A percentile compares a stretch with the other conserved stretches of the same genome.
These are phyloP conservation scores for Gallinago nigripennis DNA, from an alignment of 2,797 vertebrate genomes.

Conservation along the genomic window DNA sequence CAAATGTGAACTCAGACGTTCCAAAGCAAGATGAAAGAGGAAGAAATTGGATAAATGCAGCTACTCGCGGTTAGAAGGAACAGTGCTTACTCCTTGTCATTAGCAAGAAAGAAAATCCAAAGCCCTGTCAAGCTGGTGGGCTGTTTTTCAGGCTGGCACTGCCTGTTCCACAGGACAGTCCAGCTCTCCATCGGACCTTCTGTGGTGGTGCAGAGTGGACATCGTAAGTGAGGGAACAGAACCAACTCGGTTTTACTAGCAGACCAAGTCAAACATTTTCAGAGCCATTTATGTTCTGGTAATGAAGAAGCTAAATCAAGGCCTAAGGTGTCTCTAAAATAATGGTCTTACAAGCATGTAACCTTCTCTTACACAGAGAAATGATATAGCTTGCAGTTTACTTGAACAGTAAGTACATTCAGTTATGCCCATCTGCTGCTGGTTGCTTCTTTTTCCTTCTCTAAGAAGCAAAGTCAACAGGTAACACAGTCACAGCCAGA, in stretches of 20 bases:
- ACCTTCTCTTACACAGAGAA: not conserved
- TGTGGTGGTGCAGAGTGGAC: not conserved
- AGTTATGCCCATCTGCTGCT: not conserved
- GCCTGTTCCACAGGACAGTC: not conserved
- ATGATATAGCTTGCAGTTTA: not conserved
- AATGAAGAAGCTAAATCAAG: not conserved
- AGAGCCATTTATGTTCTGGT: not conserved
- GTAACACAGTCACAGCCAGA: not conserved
- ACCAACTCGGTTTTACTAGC: not conserved
- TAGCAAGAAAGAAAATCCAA: not conserved
- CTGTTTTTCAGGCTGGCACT: not conserved
- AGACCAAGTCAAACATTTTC: not conserved
- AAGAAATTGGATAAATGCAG: not conserved
- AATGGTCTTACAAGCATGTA: not conserved
- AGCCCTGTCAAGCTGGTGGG: not conserved
- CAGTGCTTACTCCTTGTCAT: not conserved
- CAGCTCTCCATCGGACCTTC: not conserved
- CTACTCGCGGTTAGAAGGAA: not conserved
- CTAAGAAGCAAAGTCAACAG: not conserved
- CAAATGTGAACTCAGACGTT: not conserved
- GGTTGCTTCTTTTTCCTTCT: not conserved
- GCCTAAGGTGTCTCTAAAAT: not conserved
- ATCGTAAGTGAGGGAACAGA: not conserved
- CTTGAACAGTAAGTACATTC: not conserved
- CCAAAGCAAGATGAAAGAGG: not conserved